Conservation (phyloP, 2,797 vertebrate species). For the Parotocinclus haroldoi region DNA sequence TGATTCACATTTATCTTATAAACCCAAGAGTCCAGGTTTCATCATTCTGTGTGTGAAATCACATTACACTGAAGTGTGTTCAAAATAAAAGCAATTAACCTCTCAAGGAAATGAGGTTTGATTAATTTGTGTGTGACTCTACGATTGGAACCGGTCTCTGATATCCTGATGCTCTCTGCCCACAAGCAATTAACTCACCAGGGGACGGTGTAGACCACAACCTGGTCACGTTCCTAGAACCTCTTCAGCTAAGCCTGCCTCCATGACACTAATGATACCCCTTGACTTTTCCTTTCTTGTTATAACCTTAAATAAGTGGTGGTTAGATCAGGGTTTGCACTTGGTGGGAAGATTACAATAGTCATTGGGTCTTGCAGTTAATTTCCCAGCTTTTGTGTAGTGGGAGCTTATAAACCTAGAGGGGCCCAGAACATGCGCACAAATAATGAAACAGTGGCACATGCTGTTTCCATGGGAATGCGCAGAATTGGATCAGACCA, state of each 20-base stretch:
- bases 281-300: constrained; percentile 52
- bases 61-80: constrained; percentile 26
- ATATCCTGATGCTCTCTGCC: constrained; percentile 12
- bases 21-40: background rate
- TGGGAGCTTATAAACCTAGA: constrained; percentile 61
- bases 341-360: background rate
- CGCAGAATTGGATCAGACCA: constrained; percentile 3
- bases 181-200: constrained; percentile 18
- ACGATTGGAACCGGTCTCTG: constrained; percentile 10
- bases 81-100: constrained; percentile 26
- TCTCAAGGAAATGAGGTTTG: constrained; percentile 15
- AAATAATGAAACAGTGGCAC: constrained; percentile 69
- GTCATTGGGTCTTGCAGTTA: background rate
- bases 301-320: constrained; percentile 60
- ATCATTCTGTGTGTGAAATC: constrained; percentile 16
- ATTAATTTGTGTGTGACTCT: constrained; percentile 20
- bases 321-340: constrained; percentile 60
- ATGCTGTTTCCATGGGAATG: constrained; percentile 69
- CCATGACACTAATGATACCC: constrained; percentile 15
- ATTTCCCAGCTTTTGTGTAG: constrained; percentile 42
- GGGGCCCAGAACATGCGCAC: constrained; percentile 57
- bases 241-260: constrained; percentile 7
- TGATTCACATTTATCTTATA: constrained; percentile 19
- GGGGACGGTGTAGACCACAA: constrained; percentile 10
- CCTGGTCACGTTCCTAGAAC: constrained; percentile 3